Base-by-base conservation (phyloP, 2,797 vertebrate species). In the Chelidonichthys spinosus region DNA sequence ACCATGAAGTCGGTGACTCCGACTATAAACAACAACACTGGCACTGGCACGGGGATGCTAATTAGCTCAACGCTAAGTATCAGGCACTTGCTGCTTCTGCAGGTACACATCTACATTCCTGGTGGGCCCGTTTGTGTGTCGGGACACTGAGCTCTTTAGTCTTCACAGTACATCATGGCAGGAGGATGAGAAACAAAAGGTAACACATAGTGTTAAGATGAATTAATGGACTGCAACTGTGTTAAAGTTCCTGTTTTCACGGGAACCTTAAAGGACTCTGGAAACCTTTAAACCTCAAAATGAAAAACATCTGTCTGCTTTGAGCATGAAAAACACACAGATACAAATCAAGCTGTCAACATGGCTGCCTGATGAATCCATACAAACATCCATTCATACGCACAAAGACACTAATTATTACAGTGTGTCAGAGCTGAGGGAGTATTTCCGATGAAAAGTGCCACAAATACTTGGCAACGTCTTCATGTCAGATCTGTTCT, bases 21-120 rank as follows among this genome's bases (percentile, higher is more conserved):
- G 75, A 78, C 71, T 44, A 74, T 49, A 71, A 70, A 72, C 79
- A 78, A 63, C 76, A 82, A 73, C 54, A 63, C 69, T 2, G 35
- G 49, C 86, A 86, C 92, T 91, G 89, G 82, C 85, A 66, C 63
- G 0, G 58, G 15, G 76, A 71, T 79, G 93, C 85, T 90, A 94
- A 95, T 93, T 87, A 88, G 81, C 82, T 17, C 32, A 80, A 74
- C 70, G 88, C 88, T 89, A 85, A 89, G 76, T 89, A 84, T 81
- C 80, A 75, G 84, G 84, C 81, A 88, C 89, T 85, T 60, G 87
- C 78, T 81, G 90, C 82, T 93, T 94, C 90, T 91, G 63, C 70
- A 64, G 87, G 79, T 87, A 94, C 87, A 94, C 81, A 84, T 90
- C 90, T 14, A 95, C 92, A 95, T 95, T 95, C 94, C 92, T 89